These are phyloP conservation scores for Acanthosepion esculentum DNA, from an alignment of 2,888 invertebrate species.

Conservation along the genomic window DNA sequence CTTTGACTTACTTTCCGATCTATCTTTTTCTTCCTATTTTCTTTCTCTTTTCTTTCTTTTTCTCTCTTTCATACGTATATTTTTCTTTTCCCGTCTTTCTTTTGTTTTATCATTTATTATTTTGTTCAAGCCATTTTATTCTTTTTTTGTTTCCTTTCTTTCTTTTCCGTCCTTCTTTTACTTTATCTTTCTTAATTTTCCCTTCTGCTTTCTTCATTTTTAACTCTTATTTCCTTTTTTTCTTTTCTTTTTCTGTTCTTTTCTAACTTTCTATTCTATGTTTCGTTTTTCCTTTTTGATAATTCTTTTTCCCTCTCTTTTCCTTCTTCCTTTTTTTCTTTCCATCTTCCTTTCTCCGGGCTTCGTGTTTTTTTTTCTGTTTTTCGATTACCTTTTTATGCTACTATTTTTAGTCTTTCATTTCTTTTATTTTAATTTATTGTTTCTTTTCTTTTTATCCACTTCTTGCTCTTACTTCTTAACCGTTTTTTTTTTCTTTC, in stretches of 20 bases:
- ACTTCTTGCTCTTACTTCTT: too few species aligned
- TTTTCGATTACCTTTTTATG: background rate
- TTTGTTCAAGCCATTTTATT: background rate
- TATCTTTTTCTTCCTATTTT: background rate
- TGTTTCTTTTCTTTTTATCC: background rate
- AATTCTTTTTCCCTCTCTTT: background rate
- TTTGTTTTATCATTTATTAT: background rate
- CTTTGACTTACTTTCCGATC: background rate
- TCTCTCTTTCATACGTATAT: accelerated
- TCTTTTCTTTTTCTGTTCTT: background rate
- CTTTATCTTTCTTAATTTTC: background rate
- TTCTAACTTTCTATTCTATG: too few species aligned
- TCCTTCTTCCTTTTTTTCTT: background rate
- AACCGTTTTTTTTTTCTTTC: too few species aligned
- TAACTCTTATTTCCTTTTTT: background rate
- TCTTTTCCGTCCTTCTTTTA: background rate
- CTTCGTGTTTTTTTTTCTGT: background rate
- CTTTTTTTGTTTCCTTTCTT: background rate
- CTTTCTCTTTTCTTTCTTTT: background rate
- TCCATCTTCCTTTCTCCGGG: background rate
- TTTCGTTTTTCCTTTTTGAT: too few species aligned
- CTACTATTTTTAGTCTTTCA: too few species aligned
- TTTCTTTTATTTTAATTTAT: too few species aligned
- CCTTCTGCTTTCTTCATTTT: background rate
- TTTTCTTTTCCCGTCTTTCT: background rate